These are phyloP conservation scores for Agonopterix alstromeriana DNA, from an alignment of 2,888 invertebrate genomes.

Conservation along the genomic window DNA sequence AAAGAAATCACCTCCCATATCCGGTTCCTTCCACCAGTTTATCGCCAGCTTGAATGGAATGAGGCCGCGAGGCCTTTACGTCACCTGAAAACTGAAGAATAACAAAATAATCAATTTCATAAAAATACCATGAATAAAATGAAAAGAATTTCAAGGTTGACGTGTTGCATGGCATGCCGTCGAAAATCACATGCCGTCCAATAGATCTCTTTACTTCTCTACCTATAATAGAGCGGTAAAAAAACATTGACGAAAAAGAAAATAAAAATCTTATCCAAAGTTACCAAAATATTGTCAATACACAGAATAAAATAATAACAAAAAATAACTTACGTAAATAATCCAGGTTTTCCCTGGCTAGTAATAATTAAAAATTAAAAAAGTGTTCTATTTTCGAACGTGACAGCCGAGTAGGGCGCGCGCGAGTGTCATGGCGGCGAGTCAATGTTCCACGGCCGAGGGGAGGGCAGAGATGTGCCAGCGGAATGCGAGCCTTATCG, in stretches of 20 bases:
- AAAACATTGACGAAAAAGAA: no score
- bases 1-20: slow-evolving; percentile 43
- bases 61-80: slow-evolving; percentile 21
- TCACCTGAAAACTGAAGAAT: slow-evolving; percentile 14
- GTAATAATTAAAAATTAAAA: slow-evolving; percentile 14
- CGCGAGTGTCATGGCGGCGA: slow-evolving; percentile 35
- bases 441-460: slow-evolving; percentile 9
- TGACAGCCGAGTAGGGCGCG: slow-evolving; percentile 31
- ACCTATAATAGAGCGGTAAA: no score
- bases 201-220: no score
- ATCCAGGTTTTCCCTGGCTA: slow-evolving; percentile 12
- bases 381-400: slow-evolving; percentile 29
- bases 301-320: not conserved
- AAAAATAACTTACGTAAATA: slow-evolving; percentile 14
- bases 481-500: slow-evolving; percentile 15
- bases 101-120: not conserved
- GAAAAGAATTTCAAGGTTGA: no score
- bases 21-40: slow-evolving; percentile 49
- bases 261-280: no score
- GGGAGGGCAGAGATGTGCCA: slow-evolving; percentile 19
- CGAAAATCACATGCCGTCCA: no score
- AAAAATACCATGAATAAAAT: no score
- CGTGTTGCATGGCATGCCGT: no score
- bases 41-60: slow-evolving; percentile 30
- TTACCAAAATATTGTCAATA: no score